Conservation (phyloP, 2,797 vertebrate genomes). For the Hydrophis major region DNA sequence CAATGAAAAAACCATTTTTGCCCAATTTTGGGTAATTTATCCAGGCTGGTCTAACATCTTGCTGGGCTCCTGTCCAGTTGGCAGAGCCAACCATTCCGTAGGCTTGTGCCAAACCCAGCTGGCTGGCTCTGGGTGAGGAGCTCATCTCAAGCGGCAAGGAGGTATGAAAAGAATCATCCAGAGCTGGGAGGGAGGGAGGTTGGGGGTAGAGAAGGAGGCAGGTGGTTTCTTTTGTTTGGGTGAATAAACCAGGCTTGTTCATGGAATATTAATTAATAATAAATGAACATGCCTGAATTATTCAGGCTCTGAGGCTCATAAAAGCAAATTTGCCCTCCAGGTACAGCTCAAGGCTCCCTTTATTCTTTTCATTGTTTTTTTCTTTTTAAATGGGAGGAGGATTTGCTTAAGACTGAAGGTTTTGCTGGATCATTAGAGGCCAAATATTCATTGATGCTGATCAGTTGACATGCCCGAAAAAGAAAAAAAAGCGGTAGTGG, state of each 20-base stretch:
- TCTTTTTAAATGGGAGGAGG: background rate
- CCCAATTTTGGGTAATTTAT: background rate
- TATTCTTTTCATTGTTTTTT: background rate
- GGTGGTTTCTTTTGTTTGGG: conserved; percentile 56
- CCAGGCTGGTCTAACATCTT: background rate
- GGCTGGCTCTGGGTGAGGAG: background rate
- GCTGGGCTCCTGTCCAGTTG: background rate
- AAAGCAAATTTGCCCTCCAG: conserved; percentile 70
- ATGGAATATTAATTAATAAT: conserved; percentile 71
- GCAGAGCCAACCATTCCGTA: background rate
- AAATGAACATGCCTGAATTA: conserved; percentile 66
- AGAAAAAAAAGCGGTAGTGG: background rate
- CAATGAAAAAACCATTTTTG: background rate
- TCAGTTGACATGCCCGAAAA: background rate
- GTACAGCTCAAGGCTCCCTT: conserved; percentile 53
- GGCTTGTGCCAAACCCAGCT: background rate
- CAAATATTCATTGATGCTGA: background rate
- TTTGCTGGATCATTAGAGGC: conserved; percentile 49
- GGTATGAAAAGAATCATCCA: background rate
- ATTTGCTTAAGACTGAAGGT: conserved; percentile 45
- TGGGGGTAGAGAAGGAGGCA: no score
- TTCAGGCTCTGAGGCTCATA: conserved; percentile 67
- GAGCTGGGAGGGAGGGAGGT: no score
- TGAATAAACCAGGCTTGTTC: conserved; percentile 69
- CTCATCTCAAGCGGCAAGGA: background rate